Percentiles rank a stretch among this genome's conserved stretches.
Conservation (phyloP, 2,113 vertebrate species). For the Poeciliopsis retropinna region DNA sequence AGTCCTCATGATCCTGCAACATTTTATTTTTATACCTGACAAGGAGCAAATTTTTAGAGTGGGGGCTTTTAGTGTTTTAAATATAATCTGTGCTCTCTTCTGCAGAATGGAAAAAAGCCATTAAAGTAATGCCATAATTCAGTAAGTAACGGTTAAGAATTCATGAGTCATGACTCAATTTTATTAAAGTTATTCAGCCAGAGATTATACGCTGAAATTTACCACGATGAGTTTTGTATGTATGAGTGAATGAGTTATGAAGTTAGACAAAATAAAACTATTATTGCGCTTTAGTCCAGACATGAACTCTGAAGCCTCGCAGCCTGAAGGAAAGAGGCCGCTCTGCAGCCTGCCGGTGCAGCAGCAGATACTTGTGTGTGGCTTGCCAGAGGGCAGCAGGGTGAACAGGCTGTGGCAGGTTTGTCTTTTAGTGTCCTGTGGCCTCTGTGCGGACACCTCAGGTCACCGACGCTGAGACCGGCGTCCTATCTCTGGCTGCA, state of each 20-base stretch:
- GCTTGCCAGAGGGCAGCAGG: slow-evolving; percentile 2
- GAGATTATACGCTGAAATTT: not conserved
- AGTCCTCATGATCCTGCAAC: no score
- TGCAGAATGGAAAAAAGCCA: not conserved
- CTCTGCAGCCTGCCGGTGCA: not conserved
- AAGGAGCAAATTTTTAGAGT: no score
- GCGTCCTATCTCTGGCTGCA: not conserved
- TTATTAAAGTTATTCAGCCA: not conserved
- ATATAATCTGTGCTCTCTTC: not conserved
- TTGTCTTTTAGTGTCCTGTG: not conserved
- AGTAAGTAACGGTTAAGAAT: not conserved
- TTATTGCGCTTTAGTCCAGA: not conserved
- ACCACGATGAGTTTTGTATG: not conserved
- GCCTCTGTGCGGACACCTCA: not conserved
- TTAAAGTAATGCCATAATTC: not conserved
- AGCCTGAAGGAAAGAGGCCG: not conserved
- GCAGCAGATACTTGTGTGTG: not conserved
- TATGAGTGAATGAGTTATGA: not conserved
- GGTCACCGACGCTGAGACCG: not conserved
- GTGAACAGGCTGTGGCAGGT: not conserved
- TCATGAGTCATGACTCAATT: not conserved
- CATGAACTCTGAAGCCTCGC: not conserved
- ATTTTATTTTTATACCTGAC: no score
- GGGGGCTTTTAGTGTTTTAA: not conserved
- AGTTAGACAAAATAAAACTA: not conserved